These are phyloP conservation scores for Iphiclides podalirius DNA, from an alignment of 2,888 invertebrate species.

Conservation along the genomic window DNA sequence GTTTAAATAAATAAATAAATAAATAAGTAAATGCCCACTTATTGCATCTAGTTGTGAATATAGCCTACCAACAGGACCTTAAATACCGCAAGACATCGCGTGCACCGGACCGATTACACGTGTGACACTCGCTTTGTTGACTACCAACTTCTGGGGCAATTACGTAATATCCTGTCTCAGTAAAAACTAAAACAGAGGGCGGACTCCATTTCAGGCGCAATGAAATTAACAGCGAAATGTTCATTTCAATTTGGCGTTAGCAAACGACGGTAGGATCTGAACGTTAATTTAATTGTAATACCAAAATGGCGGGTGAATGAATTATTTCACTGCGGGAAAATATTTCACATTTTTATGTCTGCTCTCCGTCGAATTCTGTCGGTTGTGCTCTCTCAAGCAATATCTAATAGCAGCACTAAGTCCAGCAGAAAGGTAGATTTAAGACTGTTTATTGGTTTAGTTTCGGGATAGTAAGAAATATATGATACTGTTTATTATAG, in stretches of 20 bases:
- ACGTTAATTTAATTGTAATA: not conserved
- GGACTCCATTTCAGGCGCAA: constrained; percentile 1
- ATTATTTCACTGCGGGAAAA: not conserved
- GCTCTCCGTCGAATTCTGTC: not conserved
- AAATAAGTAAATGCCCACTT: no score
- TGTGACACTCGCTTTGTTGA: constrained; percentile 11
- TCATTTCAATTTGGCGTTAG: constrained; percentile 6
- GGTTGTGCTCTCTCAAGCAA: no score
- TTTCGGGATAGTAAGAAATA: no score
- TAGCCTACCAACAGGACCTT: not conserved
- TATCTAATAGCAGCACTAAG: no score
- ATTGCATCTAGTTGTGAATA: not conserved
- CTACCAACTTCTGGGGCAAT: constrained; percentile 8
- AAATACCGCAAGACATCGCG: constrained; percentile 8
- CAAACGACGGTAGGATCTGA: not conserved
- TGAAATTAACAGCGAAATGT: not conserved
- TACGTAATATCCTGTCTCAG: constrained; percentile 12
- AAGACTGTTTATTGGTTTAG: no score
- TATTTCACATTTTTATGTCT: not conserved
- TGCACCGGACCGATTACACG: constrained; percentile 5
- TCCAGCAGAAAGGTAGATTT: no score
- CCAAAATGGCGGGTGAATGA: not conserved
- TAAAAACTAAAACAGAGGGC: constrained; percentile 11
- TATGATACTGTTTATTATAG: no score
- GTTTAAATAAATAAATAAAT: no score